A percentile compares a stretch with the other conserved stretches of the same genome.
These are phyloP conservation scores for Pandemis cinnamomeana DNA, from an alignment of 2,888 invertebrate species.

Conservation along the genomic window DNA sequence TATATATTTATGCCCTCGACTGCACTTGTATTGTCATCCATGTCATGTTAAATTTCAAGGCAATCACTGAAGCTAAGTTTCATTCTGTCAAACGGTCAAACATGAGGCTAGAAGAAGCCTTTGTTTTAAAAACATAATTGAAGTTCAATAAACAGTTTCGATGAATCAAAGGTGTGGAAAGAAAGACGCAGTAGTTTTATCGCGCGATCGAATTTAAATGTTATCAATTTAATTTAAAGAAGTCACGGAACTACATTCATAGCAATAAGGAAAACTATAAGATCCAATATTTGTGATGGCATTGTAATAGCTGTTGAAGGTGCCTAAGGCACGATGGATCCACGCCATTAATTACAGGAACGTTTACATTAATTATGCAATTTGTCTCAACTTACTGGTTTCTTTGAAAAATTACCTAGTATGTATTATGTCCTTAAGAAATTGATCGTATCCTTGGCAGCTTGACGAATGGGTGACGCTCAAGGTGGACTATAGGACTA, in stretches of 20 bases:
- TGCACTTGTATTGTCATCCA: no score
- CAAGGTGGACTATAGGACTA: no score
- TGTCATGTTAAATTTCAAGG: no score
- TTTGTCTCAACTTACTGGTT: conserved; percentile 14
- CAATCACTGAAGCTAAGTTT: no score
- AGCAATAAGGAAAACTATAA: conserved; percentile 36
- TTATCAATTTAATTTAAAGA: conserved; percentile 7
- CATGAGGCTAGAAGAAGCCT: no score
- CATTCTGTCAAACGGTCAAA: no score
- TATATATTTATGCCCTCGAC: no score
- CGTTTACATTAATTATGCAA: conserved; percentile 35
- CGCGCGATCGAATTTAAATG: neutral
- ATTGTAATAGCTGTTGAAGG: conserved; percentile 9
- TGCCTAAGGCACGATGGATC: conserved; percentile 19
- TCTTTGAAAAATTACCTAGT: conserved; percentile 26
- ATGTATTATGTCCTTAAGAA: conserved; percentile 5
- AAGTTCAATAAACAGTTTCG: no score
- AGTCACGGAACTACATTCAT: conserved; percentile 16
- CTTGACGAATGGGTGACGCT: neutral
- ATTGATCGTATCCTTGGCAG: neutral
- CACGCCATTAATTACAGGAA: conserved; percentile 17
- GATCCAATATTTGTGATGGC: conserved; percentile 10
- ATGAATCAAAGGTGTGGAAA: neutral
- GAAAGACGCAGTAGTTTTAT: conserved; percentile 8
- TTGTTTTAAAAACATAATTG: no score